Evolutionary conservation across 2,113 vertebrate species (phyloP).

Genomic region (Chrysochloris asiatica): DNA sequence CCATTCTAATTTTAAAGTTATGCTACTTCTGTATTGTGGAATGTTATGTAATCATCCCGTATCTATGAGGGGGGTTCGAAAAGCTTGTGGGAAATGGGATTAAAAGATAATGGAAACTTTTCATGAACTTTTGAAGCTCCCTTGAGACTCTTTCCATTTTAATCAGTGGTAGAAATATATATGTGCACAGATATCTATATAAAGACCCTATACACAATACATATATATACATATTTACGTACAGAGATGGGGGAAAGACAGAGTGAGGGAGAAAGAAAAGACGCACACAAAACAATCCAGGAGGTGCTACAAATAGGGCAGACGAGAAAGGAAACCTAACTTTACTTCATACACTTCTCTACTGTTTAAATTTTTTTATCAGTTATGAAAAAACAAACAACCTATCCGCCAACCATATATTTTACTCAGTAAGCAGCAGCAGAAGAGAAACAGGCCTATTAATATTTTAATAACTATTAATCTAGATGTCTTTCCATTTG

Average conservation of each 20-base stretch:
- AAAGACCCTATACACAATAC: background rate
- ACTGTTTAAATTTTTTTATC: background rate
- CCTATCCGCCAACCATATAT: background rate
- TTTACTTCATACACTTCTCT: constrained; percentile 6
- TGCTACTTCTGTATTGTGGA: background rate
- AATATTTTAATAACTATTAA: background rate
- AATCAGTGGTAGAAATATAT: background rate
- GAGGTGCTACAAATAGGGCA: background rate
- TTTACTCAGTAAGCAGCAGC: background rate
- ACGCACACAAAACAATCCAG: background rate
- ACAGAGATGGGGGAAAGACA: background rate
- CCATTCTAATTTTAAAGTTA: constrained; percentile 17
- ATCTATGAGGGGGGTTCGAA: too few relatives aligned
- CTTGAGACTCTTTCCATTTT: background rate
- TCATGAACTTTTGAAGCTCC: too few relatives aligned
- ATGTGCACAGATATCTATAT: background rate
- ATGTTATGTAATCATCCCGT: background rate
- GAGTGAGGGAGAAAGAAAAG: background rate
- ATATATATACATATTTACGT: background rate
- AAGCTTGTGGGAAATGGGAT: too few relatives aligned
- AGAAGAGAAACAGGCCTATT: background rate
- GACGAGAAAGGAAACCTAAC: background rate
- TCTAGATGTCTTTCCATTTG: background rate
- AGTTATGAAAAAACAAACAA: background rate
- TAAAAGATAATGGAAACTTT: too few relatives aligned